Percentiles rank a stretch among this genome's conserved stretches.
phyloP scores from a whole-genome alignment of 2,888 invertebrate species.

The Teinopalpus imperialis region DNA sequence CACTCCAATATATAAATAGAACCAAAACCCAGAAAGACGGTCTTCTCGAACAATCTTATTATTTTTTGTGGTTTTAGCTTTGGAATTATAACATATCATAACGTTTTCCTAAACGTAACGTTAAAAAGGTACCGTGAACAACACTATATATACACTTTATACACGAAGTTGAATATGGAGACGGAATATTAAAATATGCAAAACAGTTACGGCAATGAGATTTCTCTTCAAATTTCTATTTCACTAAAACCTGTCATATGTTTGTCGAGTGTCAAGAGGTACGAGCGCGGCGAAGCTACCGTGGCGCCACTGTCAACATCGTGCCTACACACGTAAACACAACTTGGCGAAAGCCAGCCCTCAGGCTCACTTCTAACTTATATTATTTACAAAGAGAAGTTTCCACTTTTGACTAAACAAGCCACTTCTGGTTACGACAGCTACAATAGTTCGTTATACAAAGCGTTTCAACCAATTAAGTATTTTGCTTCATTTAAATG shows the following conservation, averaged over 20 bases:
- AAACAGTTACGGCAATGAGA: constrained; percentile 37
- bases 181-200: constrained; percentile 41
- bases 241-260: constrained; percentile 53
- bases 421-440: constrained; percentile 46
- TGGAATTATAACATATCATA: too few relatives aligned
- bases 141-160: too few relatives aligned
- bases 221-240: constrained; percentile 59
- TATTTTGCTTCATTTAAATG: constrained; percentile 20
- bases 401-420: constrained; percentile 52
- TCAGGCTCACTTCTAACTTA: constrained; percentile 47
- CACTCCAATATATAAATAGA: too few relatives aligned
- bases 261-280: constrained; percentile 38
- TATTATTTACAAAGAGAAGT: constrained; percentile 57
- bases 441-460: constrained; percentile 34
- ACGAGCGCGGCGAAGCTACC: constrained; percentile 25
- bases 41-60: too few relatives aligned
- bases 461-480: constrained; percentile 24
- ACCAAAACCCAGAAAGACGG: too few relatives aligned
- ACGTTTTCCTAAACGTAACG: too few relatives aligned
- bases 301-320: constrained; percentile 46
- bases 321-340: constrained; percentile 54
- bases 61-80: too few relatives aligned
- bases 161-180: constrained; percentile 29
- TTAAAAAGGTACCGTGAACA: too few relatives aligned
- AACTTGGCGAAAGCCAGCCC: constrained; percentile 53